phyloP scores from a whole-genome alignment of 2,888 invertebrate genomes.

The Phortica okadai region DNA sequence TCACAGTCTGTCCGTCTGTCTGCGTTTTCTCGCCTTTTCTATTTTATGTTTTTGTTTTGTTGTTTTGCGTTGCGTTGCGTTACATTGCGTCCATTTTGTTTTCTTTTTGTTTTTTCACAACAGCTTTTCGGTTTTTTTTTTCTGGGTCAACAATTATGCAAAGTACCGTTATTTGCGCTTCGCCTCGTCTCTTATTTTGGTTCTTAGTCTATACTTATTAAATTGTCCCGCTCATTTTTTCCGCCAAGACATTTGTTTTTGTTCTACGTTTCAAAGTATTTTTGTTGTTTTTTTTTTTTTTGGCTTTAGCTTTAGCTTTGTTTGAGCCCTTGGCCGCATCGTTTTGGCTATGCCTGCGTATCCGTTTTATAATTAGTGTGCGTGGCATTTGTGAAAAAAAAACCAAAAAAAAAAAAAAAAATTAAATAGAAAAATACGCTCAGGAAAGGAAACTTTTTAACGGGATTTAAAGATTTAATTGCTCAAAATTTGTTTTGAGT shows the following conservation, averaged over 20 bases:
- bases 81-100: not conserved
- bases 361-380: slow-evolving; percentile 72
- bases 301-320: not conserved
- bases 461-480: slow-evolving; percentile 71
- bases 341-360: slow-evolving; percentile 46
- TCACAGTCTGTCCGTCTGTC: not conserved
- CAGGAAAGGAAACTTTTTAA: slow-evolving; percentile 58
- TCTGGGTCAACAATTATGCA: slow-evolving; percentile 74
- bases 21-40: slow-evolving; percentile 4
- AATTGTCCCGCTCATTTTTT: slow-evolving; percentile 47
- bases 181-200: slow-evolving; percentile 15
- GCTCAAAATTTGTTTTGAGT: slow-evolving; percentile 60
- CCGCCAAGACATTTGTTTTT: slow-evolving; percentile 36
- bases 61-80: too few relatives aligned
- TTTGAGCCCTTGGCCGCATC: not conserved
- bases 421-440: slow-evolving; percentile 1
- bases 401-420: not conserved
- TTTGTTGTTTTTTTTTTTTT: slow-evolving; percentile 25
- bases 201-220: slow-evolving; percentile 56
- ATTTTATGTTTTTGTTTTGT: slow-evolving; percentile 35
- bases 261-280: not conserved
- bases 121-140: slow-evolving; percentile 47
- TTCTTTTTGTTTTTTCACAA: slow-evolving; percentile 36
- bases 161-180: slow-evolving; percentile 65
- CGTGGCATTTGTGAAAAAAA: slow-evolving; percentile 13